Evolutionary conservation across 64 coral and sea anemone species (phyloP).

Genomic region (Catalaphyllia jardinei): DNA sequence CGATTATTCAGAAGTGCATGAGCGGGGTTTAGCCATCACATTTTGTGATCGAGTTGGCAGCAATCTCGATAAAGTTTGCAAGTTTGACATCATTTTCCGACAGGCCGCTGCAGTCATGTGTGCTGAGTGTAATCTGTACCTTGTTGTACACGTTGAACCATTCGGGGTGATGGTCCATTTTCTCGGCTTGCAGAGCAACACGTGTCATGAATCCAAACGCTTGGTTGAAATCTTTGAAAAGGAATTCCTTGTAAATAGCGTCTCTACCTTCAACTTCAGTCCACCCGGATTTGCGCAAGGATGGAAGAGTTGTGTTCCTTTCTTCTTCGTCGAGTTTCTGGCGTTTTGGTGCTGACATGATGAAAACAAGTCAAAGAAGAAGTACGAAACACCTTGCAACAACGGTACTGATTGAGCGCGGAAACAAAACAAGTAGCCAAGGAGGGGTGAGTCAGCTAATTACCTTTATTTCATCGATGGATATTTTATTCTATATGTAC

Average conservation of each 20-base stretch:
- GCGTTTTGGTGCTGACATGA: slow-evolving; percentile 73
- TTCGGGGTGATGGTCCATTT: slow-evolving; percentile 99
- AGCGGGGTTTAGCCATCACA: too few species aligned
- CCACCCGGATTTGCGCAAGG: slow-evolving; percentile 76
- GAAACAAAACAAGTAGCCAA: not conserved
- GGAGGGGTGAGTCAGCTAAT: not conserved
- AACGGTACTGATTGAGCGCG: not conserved
- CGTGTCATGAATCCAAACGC: slow-evolving; percentile 98
- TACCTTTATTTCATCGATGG: too few species aligned
- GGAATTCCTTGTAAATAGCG: slow-evolving; percentile 97
- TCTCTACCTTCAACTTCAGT: slow-evolving; percentile 81
- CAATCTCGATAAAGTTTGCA: slow-evolving; percentile 85
- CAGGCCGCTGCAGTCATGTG: slow-evolving; percentile 90
- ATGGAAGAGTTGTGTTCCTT: slow-evolving; percentile 60
- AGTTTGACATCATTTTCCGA: slow-evolving; percentile 91
- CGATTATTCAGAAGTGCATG: too few species aligned
- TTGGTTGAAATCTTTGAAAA: slow-evolving; percentile 94
- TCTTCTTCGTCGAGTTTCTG: slow-evolving; percentile 88
- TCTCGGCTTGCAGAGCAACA: slow-evolving; percentile 92
- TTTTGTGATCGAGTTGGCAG: slow-evolving; percentile 49
- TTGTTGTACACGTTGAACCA: slow-evolving; percentile 99
- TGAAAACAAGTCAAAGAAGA: not conserved
- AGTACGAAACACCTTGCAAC: too few species aligned
- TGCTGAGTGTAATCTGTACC: slow-evolving; percentile 93
- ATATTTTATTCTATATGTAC: too few species aligned